phyloP scores from a whole-genome alignment of 1,140 invertebrate genomes.

The Drosophila pseudoobscura region DNA sequence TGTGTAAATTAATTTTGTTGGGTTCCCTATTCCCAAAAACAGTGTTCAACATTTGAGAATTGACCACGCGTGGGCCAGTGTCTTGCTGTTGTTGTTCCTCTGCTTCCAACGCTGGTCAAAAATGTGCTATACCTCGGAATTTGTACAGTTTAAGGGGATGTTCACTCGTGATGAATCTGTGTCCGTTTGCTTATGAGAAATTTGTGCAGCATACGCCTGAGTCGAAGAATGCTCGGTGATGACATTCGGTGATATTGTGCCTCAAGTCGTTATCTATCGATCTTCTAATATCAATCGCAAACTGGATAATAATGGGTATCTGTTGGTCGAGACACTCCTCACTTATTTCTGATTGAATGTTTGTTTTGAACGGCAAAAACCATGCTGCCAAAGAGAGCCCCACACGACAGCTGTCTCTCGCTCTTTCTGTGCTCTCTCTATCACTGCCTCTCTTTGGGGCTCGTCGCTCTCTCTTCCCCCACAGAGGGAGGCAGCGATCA shows the following conservation, averaged over 20 bases:
- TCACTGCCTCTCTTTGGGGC: background rate
- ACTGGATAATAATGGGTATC: too few relatives aligned
- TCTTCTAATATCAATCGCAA: too few relatives aligned
- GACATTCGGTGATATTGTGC: too few relatives aligned
- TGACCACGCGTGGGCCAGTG: constrained; percentile 43
- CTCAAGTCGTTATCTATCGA: too few relatives aligned
- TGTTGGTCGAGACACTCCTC: too few relatives aligned
- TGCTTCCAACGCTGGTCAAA: constrained; percentile 29
- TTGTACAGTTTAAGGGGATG: too few relatives aligned
- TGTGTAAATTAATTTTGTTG: constrained; percentile 18
- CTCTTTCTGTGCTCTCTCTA: constrained; percentile 8
- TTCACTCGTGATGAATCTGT: too few relatives aligned
- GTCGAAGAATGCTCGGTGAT: too few relatives aligned
- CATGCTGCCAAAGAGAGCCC: constrained; percentile 21
- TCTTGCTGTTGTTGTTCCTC: constrained; percentile 16
- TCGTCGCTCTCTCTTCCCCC: background rate
- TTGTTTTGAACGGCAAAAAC: constrained; percentile 58
- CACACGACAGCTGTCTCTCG: background rate
- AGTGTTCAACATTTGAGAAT: constrained; percentile 51
- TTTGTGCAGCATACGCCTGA: background rate
- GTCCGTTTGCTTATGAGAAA: too few relatives aligned
- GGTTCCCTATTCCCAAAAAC: constrained; percentile 23
- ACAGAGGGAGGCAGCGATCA: constrained; percentile 17
- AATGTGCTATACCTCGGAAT: constrained; percentile 8
- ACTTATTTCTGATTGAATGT: constrained; percentile 53